Percentiles rank a stretch among this genome's conserved stretches.
Evolutionary conservation across 2,113 vertebrate species (phyloP).

Genomic region (Etia nguti): DNA sequence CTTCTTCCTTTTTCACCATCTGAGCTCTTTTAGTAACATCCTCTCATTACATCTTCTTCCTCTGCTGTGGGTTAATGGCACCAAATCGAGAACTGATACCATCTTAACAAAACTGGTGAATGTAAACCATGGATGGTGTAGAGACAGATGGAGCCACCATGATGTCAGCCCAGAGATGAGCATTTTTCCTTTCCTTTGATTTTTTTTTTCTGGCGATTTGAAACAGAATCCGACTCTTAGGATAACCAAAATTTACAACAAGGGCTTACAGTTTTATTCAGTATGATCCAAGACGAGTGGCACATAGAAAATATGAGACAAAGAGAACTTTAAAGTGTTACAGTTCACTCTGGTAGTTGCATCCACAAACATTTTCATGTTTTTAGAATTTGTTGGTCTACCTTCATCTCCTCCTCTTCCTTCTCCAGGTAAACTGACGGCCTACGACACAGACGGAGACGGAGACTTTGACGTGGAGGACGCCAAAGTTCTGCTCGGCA

Average conservation of each 20-base stretch:
- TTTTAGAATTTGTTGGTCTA: background rate
- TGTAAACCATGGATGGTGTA: background rate
- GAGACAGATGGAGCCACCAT: fast-evolving
- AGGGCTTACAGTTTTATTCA: background rate
- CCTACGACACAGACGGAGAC: constrained; percentile 91
- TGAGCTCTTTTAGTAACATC: background rate
- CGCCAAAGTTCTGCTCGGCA: constrained; percentile 92
- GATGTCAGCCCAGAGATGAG: fast-evolving
- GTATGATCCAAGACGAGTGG: fast-evolving
- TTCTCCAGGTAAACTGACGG: constrained; percentile 82
- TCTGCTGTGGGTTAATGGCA: background rate
- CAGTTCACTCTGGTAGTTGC: background rate
- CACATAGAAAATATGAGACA: background rate
- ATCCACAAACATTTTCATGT: fast-evolving
- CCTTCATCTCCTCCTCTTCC: background rate
- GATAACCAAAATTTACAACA: background rate
- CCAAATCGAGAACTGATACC: background rate
- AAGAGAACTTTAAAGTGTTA: background rate
- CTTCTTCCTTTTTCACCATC: background rate
- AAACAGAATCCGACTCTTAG: background rate
- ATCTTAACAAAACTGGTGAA: background rate
- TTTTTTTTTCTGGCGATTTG: background rate
- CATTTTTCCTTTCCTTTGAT: background rate
- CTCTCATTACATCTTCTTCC: background rate
- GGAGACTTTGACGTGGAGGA: constrained; percentile 96